These are phyloP conservation scores for Phanerotoma sp. DNA, from an alignment of 2,888 invertebrate genomes.

Conservation along the genomic window DNA sequence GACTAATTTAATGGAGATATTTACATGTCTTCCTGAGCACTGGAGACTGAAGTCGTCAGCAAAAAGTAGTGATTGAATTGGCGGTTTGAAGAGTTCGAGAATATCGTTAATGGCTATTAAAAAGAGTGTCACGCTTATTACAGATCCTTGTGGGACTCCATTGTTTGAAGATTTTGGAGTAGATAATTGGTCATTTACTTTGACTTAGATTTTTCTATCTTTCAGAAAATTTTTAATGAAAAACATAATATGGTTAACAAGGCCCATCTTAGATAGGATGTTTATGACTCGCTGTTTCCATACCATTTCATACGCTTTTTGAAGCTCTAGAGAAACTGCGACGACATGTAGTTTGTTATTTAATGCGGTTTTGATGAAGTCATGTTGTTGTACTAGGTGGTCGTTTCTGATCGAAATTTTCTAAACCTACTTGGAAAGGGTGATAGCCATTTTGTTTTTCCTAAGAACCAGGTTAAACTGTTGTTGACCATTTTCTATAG, in stretches of 20 bases:
- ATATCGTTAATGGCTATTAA: slow-evolving; percentile 21
- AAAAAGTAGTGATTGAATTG: slow-evolving; percentile 15
- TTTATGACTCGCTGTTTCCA: slow-evolving; percentile 7
- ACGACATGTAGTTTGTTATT: slow-evolving; percentile 23
- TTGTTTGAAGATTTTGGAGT: neutral
- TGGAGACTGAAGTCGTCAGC: slow-evolving; percentile 22
- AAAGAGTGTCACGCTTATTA: slow-evolving; percentile 19
- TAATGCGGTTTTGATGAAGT: slow-evolving; percentile 22
- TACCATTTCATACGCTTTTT: slow-evolving; percentile 13
- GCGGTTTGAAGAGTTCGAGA: neutral
- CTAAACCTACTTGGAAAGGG: slow-evolving; percentile 6
- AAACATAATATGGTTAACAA: slow-evolving; percentile 2
- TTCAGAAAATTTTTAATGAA: slow-evolving; percentile 12
- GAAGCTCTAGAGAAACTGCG: slow-evolving; percentile 5
- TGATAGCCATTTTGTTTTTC: slow-evolving; percentile 1
- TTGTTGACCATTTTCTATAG: slow-evolving; percentile 22
- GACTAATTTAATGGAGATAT: slow-evolving; percentile 3
- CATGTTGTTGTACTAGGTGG: slow-evolving; percentile 8
- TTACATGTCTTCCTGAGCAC: slow-evolving; percentile 20
- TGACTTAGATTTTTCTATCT: slow-evolving; percentile 7
- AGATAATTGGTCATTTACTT: slow-evolving; percentile 28
- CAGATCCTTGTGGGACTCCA: slow-evolving; percentile 20
- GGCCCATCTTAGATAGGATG: neutral
- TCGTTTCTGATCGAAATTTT: slow-evolving; percentile 6
- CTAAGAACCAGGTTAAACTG: slow-evolving; percentile 13